These are phyloP conservation scores for Macrotus californicus DNA, from an alignment of 2,113 vertebrate genomes.

Conservation along the genomic window DNA sequence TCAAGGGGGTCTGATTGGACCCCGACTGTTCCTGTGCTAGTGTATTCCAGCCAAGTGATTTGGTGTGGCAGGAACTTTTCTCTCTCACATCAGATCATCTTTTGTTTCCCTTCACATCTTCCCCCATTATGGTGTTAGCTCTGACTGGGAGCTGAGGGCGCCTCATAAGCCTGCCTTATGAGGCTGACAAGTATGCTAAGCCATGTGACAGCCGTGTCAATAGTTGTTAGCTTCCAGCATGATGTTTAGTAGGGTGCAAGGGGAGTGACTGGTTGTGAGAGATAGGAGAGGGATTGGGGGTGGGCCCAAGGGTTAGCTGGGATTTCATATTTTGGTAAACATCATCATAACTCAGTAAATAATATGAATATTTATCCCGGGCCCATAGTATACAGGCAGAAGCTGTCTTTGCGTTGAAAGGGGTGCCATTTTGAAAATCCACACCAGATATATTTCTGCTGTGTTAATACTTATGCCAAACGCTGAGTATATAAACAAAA, in stretches of 20 bases:
- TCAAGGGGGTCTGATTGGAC: background rate
- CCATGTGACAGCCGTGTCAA: background rate
- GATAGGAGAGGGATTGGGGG: background rate
- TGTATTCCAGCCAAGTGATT: background rate
- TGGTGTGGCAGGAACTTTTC: background rate
- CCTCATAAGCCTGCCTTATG: background rate
- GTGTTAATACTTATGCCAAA: background rate
- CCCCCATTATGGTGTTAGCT: background rate
- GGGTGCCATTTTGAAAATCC: background rate
- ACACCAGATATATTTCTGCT: background rate
- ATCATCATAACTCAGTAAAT: background rate
- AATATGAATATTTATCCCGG: background rate
- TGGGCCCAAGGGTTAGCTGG: background rate
- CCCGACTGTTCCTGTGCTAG: background rate
- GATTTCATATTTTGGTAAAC: slow-evolving; percentile 10
- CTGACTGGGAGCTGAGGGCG: background rate
- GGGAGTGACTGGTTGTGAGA: background rate
- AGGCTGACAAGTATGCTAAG: background rate
- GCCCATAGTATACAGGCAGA: background rate
- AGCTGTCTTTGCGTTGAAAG: background rate
- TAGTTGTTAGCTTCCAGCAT: background rate
- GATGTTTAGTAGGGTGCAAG: background rate
- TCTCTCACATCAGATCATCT: background rate
- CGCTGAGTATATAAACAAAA: background rate
- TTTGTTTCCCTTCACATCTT: background rate